Evolutionary conservation across 2,113 vertebrate genomes (phyloP), one percentile per base, ranked within the genome.

Genomic region (Oncorhynchus clarkii): DNA sequence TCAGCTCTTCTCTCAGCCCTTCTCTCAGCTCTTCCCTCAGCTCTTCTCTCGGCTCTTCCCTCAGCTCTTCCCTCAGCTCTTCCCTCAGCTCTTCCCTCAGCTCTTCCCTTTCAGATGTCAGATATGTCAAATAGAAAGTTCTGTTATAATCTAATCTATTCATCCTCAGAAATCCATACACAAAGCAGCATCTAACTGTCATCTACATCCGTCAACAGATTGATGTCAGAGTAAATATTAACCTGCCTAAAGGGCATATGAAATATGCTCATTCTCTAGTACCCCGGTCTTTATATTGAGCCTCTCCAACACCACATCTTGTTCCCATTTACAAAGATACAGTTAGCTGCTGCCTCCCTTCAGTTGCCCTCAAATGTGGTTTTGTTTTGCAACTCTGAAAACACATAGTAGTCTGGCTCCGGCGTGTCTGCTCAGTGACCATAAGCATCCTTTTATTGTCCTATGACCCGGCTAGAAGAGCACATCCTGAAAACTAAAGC

Each of bases 381-480:
- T 79, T 85, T 85, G 79, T 89, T 89, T 80, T 83, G 78, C 76
- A 86, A 80, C 81, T 78, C 84, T 87, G 78, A 84, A 88, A 82
- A 83, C 71, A 86, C 76, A 82, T 79, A 76, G 68, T 78, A 64
- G 67, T 78, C 75, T 78, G 89, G 90, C 89, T 89, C 91, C 88
- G 77, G 75, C 70, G 80, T 81, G 91, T 91, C 90, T 89, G 87
- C 82, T 77, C 1, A 80, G 85, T 73, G 77, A 83, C 78, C 81
- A 88, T 85, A 82, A 77, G 80, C 86, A 88, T 89, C 87, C 78
- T 83, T 74, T 90, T 85, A 91, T 89, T 87, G 87, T 90, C 82
- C 74, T 82, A 4, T 85, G 76, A 80, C 76, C 29, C 54, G 72
- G 48, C 71, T 74, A 67, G 54, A 70, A 77, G 39, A 65, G 73